Evolutionary conservation across 1,140 invertebrate species (phyloP), one percentile per base, ranked within the genome.

Genomic region (Helicorthomorpha holstii): DNA sequence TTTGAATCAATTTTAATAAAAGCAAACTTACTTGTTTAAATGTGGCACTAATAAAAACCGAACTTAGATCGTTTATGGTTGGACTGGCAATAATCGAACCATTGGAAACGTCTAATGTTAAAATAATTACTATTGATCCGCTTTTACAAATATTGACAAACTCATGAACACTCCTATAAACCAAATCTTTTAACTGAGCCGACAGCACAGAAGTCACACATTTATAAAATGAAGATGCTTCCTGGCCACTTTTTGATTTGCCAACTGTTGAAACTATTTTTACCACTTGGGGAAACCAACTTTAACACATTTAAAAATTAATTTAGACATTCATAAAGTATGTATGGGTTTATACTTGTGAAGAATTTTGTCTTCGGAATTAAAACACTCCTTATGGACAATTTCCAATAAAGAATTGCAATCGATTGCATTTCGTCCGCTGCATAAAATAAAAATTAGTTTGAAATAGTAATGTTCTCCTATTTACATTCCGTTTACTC

Each of bases 101-200:
- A 22, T 21, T 46, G 7, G 4, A 12, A 4, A 46, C 4, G 7
- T 46, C 19, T 4, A 46, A 22, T 10, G 19, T 25, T 12, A 25
- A 46, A 46, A 22, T 7, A 7, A 46, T 46, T 22, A 46, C 44
- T 25, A 46, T 46, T n/a, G n/a, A 19, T 41, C 19, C 25, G 4
- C 7, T 7, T 46, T 7, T 21, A 19, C 19, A 46, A 46, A 46
- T 12, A 46, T 21, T 22, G 19, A 25, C 44, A 46, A 46, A 10
- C 7, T 7, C 7, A 7, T 46, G 44, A 4, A 46, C 4, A 22
- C 19, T 25, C 19, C 44, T 21, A 22, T 46, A 19, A 25, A 46
- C 44, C 19, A 46, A 21, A 10, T 46, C 44, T 46, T 46, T 46
- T 10, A 46, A 46, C 44, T 46, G 44, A 22, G 44, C 44, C 19